These are phyloP conservation scores for Meteorus cinctellus DNA, from an alignment of 2,888 invertebrate genomes.

Conservation along the genomic window DNA sequence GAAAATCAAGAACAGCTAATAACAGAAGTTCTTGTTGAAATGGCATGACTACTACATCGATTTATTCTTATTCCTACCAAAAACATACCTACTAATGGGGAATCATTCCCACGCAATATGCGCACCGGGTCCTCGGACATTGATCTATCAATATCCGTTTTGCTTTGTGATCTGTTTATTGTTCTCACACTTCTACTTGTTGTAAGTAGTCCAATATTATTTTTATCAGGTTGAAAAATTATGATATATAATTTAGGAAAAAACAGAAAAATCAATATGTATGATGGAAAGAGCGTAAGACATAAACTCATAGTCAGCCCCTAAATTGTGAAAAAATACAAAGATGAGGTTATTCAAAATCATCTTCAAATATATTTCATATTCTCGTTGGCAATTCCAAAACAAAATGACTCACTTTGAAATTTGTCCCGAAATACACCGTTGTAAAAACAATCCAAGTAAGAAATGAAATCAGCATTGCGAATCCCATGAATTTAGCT, in stretches of 20 bases:
- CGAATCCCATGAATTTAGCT: slow-evolving; percentile 83
- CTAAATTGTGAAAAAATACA: slow-evolving; percentile 46
- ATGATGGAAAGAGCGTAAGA: slow-evolving; percentile 83
- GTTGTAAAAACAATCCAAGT: slow-evolving; percentile 87
- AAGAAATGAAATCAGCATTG: slow-evolving; percentile 86
- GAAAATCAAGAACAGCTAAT: slow-evolving; percentile 17
- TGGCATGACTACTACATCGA: not conserved
- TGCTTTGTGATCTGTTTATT: slow-evolving; percentile 75
- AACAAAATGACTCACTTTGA: slow-evolving; percentile 70
- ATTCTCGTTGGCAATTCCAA: not conserved
- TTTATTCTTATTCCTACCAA: slow-evolving; percentile 11
- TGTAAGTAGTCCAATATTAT: slow-evolving; percentile 82
- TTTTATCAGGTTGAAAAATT: slow-evolving; percentile 83
- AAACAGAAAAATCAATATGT: slow-evolving; percentile 83
- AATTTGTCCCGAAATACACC: slow-evolving; percentile 83
- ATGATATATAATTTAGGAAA: slow-evolving; percentile 86
- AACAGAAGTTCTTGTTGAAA: not conserved
- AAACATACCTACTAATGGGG: slow-evolving; percentile 47
- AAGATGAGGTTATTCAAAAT: not conserved
- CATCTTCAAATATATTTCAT: no score
- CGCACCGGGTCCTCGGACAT: slow-evolving; percentile 58
- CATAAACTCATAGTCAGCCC: slow-evolving; percentile 77
- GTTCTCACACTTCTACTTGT: slow-evolving; percentile 79
- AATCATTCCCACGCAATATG: slow-evolving; percentile 54
- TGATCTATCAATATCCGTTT: slow-evolving; percentile 64